These are phyloP conservation scores for Pelmatolapia mariae DNA, from an alignment of 2,113 vertebrate genomes.

Conservation along the genomic window DNA sequence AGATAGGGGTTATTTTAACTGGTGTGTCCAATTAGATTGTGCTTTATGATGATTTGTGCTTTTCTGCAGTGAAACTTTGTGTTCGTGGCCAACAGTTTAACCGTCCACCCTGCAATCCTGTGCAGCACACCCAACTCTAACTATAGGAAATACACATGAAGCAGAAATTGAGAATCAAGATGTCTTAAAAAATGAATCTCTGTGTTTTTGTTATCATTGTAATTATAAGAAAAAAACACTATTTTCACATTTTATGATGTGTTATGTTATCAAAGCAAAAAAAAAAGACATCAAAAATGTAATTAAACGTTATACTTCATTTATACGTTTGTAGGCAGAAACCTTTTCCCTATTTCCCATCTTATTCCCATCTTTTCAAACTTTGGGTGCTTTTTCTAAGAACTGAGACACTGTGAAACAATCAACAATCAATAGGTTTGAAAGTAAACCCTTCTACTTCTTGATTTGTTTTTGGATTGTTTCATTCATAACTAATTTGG, in stretches of 20 bases:
- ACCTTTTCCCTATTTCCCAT: not conserved
- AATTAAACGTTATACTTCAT: not conserved
- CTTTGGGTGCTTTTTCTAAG: not conserved
- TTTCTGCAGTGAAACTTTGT: not conserved
- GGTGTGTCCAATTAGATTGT: not conserved
- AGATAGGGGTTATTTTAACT: not conserved
- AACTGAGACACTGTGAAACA: not conserved
- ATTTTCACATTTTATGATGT: not conserved
- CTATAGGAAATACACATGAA: not conserved
- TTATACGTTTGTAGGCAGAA: not conserved
- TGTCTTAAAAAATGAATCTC: not conserved
- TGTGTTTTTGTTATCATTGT: not conserved
- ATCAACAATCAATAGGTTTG: not conserved
- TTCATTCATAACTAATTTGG: not conserved
- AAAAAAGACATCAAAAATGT: not conserved
- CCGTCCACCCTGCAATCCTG: accelerated
- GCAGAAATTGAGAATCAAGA: not conserved
- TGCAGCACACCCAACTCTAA: not conserved
- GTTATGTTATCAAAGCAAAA: not conserved
- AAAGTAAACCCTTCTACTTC: not conserved
- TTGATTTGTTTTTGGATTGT: not conserved
- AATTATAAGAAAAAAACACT: not conserved
- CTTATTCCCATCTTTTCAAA: not conserved
- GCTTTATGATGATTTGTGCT: not conserved
- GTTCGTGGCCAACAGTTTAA: not conserved